These are phyloP conservation scores for Orchesella flavescens DNA, from an alignment of 2,888 invertebrate species.

Conservation along the genomic window DNA sequence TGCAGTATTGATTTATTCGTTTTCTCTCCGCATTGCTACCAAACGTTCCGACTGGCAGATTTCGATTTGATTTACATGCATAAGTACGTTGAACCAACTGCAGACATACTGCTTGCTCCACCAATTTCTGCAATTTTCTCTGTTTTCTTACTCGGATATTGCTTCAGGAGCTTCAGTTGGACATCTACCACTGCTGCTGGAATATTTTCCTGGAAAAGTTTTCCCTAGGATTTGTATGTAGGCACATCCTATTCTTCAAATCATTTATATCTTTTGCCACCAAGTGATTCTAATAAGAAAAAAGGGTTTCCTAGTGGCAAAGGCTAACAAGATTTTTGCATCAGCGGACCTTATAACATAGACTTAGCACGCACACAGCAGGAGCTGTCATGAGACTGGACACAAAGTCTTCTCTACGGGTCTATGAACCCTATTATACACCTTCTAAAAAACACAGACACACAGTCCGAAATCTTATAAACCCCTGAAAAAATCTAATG, in stretches of 20 bases:
- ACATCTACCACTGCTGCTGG: neutral
- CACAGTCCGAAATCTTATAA: neutral
- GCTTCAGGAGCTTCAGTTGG: too few relatives aligned
- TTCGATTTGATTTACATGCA: neutral
- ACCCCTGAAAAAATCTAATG: neutral
- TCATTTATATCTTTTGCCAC: too few relatives aligned
- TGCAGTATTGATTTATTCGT: conserved; percentile 51
- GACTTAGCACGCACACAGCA: conserved; percentile 48
- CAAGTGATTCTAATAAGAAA: neutral
- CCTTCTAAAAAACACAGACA: neutral
- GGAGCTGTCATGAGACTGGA: conserved; percentile 62
- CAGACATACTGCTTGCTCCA: too few relatives aligned
- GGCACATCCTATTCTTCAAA: too few relatives aligned
- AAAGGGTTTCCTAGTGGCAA: neutral
- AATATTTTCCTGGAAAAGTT: neutral
- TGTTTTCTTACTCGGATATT: too few relatives aligned
- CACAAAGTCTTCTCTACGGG: conserved; percentile 20
- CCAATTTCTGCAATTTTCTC: too few relatives aligned
- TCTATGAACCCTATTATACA: neutral
- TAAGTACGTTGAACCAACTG: too few relatives aligned
- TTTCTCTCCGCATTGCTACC: conserved; percentile 6
- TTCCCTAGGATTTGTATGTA: neutral
- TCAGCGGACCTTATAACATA: conserved; percentile 29
- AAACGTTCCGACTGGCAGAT: neutral
- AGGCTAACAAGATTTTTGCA: conserved; percentile 55